Evolutionary conservation across 2,113 vertebrate species (phyloP), one percentile per base, ranked within the genome.

Genomic region (Bostrychus sinensis): DNA sequence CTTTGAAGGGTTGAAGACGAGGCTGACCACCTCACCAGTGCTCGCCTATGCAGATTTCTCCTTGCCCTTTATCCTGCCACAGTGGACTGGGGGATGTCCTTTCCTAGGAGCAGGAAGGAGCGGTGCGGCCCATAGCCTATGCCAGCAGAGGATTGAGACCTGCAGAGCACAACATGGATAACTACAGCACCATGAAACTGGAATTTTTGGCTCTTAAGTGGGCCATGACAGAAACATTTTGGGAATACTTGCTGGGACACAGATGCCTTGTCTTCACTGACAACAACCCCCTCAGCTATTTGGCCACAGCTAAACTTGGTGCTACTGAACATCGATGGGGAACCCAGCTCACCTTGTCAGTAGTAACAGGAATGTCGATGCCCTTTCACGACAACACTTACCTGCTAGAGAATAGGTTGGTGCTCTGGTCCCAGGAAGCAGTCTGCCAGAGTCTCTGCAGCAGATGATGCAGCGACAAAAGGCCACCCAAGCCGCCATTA

Each of bases 321-420:
- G 41, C 65, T 1, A 28, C 17, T 1, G 39, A 73, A 19, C 64
- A 69, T 9, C 9, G 34, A 0, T 68, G 58, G 57, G 59, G 16
- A 9, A 19, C 53, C 50, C n/a, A n/a, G 20, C 23, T 76, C 1
- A 22, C 61, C 1, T 7, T 11, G 0, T 72, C 0, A 7, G 28
- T 1, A 41, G 22, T 7, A 57, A 56, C 16, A 4, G 16, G 2
- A 76, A 53, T 42, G 60, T 66, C 1, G 59, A 56, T 16, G 28
- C 62, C 0, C 4, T 46, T 1, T 62, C 39, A 1, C 30, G 32
- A 0, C 23, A 56, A 28, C 2, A 10, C 11, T 22, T 7, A 3
- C 0, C 17, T 1, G 17, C 16, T 2, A 0, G 20, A 0, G n/a
- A 45, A 1, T 4, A 5, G 0, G 8, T 37, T 3, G 4, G 4